Conservation (phyloP, 1,140 invertebrate genomes). For the Archivesica marissinica region DNA sequence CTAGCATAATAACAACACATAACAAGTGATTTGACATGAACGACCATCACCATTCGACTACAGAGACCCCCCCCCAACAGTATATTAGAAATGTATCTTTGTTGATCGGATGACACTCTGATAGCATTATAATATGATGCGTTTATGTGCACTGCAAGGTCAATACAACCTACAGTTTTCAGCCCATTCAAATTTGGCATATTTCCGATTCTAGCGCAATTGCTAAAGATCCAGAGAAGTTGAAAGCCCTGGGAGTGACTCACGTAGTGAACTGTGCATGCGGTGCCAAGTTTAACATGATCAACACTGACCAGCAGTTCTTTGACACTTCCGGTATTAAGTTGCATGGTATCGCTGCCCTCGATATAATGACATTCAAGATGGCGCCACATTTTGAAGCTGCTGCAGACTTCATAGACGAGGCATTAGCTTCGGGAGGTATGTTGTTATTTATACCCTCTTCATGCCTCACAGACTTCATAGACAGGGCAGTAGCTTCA, state of each 20-base stretch:
- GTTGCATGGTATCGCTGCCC: conserved; percentile 91
- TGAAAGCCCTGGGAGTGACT: conserved; percentile 81
- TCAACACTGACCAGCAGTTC: conserved; percentile 84
- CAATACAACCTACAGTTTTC: no score
- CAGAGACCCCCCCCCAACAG: no score
- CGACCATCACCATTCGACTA: no score
- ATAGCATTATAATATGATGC: no score
- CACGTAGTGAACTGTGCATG: conserved; percentile 84
- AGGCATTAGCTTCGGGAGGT: conserved; percentile 87
- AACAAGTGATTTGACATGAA: no score
- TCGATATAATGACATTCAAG: conserved; percentile 90
- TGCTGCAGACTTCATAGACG: conserved; percentile 92
- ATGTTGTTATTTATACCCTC: conserved; percentile 14
- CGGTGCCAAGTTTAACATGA: conserved; percentile 79
- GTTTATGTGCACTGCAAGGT: no score
- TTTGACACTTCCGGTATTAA: conserved; percentile 89
- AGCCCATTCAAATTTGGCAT: no score
- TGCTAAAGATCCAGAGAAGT: conserved; percentile 80
- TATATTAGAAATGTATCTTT: no score
- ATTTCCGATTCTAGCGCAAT: conserved; percentile 81
- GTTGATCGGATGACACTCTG: no score
- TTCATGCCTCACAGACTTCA: no score
- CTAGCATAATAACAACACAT: no score
- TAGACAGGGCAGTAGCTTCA: no score
- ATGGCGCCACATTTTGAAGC: conserved; percentile 91